Conservation (phyloP, 2,113 vertebrate genomes). For the Oxyura jamaicensis region DNA sequence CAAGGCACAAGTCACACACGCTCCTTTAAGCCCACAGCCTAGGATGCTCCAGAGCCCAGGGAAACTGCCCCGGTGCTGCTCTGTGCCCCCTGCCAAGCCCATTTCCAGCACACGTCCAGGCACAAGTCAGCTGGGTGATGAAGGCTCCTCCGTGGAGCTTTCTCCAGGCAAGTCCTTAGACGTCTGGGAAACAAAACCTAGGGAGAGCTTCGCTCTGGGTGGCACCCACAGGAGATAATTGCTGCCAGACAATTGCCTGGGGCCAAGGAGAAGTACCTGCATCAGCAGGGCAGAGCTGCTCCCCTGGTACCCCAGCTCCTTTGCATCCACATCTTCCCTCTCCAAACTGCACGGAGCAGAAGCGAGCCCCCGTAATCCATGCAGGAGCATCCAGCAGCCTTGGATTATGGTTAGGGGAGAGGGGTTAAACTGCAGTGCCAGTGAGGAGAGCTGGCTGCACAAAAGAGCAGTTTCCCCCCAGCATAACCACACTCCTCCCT, state of each 20-base stretch:
- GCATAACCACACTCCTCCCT: neutral
- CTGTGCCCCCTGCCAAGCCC: neutral
- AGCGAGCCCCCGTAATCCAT: fast-evolving
- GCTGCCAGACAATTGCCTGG: constrained; percentile 24
- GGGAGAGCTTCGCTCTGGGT: neutral
- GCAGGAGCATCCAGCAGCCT: neutral
- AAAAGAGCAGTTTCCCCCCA: neutral
- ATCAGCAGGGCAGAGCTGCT: neutral
- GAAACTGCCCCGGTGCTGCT: neutral
- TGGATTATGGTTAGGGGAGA: fast-evolving
- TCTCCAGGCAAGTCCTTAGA: neutral
- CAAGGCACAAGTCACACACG: neutral
- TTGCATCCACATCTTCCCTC: neutral
- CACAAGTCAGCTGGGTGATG: neutral
- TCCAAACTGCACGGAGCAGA: neutral
- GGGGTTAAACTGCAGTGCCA: neutral
- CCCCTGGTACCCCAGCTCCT: neutral
- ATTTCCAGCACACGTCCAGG: fast-evolving
- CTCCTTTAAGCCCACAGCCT: neutral
- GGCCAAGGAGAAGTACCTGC: constrained; percentile 9
- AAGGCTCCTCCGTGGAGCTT: neutral
- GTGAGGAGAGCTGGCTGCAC: neutral
- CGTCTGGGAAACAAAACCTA: neutral
- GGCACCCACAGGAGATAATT: constrained; percentile 28
- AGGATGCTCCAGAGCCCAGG: neutral